Conservation (phyloP, 2,888 invertebrate genomes). For the Drosophila meridionalis region DNA sequence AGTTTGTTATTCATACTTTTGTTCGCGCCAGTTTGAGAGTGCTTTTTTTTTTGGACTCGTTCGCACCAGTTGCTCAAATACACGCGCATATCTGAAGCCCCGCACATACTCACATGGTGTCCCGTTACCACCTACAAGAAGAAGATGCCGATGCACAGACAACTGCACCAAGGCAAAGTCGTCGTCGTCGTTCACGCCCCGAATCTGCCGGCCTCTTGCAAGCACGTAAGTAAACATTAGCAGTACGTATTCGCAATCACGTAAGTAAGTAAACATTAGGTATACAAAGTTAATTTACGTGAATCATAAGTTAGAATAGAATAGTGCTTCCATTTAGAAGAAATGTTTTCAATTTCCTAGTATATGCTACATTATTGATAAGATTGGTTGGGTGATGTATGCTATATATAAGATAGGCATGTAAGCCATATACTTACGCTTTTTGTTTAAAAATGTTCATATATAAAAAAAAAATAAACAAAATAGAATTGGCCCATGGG, state of each 20-base stretch:
- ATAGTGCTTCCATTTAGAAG: background rate
- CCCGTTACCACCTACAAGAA: slow-evolving; percentile 54
- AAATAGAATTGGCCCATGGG: slow-evolving; percentile 64
- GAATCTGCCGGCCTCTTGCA: slow-evolving; percentile 69
- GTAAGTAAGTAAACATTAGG: slow-evolving; percentile 7
- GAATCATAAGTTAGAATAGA: slow-evolving; percentile 1
- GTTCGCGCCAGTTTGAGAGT: slow-evolving; percentile 16
- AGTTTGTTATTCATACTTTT: slow-evolving; percentile 7
- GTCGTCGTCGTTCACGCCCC: slow-evolving; percentile 49
- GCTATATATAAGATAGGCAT: background rate
- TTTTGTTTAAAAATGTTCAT: background rate
- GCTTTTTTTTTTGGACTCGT: slow-evolving; percentile 1
- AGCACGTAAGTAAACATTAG: slow-evolving; percentile 65
- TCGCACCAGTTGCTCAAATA: slow-evolving; percentile 38
- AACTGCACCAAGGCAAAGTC: slow-evolving; percentile 19
- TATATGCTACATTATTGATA: slow-evolving; percentile 1
- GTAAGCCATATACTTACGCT: background rate
- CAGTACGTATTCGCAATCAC: background rate
- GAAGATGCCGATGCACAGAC: slow-evolving; percentile 35
- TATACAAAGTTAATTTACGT: background rate
- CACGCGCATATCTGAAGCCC: background rate
- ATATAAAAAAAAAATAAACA: slow-evolving; percentile 3
- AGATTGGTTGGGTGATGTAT: background rate
- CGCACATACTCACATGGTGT: slow-evolving; percentile 36
- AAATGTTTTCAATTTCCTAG: background rate